phyloP scores from a whole-genome alignment of 2,888 invertebrate genomes.

The Latheticus oryzae region DNA sequence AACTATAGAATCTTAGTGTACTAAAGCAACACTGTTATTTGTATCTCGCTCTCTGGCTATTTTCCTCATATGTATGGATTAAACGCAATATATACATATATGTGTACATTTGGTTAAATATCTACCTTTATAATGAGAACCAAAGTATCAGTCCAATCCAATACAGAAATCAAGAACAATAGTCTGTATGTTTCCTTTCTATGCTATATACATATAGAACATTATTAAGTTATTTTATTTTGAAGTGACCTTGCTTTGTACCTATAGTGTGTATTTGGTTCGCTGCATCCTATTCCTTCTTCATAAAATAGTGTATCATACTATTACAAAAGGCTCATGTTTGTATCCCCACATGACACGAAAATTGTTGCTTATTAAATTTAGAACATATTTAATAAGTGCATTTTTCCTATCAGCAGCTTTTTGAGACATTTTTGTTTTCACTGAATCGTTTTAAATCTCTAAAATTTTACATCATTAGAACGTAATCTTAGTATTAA shows the following conservation, averaged over 20 bases:
- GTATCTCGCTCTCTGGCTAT: slow-evolving; percentile 43
- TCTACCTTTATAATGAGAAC: slow-evolving; percentile 50
- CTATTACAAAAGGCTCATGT: slow-evolving; percentile 58
- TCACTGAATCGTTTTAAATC: slow-evolving; percentile 16
- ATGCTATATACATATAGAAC: slow-evolving; percentile 63
- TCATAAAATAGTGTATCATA: slow-evolving; percentile 55
- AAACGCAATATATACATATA: slow-evolving; percentile 43
- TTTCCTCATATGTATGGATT: slow-evolving; percentile 39
- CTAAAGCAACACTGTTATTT: slow-evolving; percentile 40
- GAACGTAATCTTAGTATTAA: slow-evolving; percentile 32
- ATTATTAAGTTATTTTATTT: slow-evolving; percentile 70
- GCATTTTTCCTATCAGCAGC: slow-evolving; percentile 48
- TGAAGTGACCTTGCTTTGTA: slow-evolving; percentile 74
- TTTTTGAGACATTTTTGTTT: slow-evolving; percentile 51
- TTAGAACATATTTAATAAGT: slow-evolving; percentile 48
- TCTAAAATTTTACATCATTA: slow-evolving; percentile 25
- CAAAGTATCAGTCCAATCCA: slow-evolving; percentile 54
- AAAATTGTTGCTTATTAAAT: slow-evolving; percentile 51
- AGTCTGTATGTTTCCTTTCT: slow-evolving; percentile 61
- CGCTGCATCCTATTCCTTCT: slow-evolving; percentile 50
- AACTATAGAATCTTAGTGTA: slow-evolving; percentile 36
- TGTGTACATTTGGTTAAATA: slow-evolving; percentile 41
- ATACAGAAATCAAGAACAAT: slow-evolving; percentile 57
- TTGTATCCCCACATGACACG: slow-evolving; percentile 48
- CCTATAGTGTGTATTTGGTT: slow-evolving; percentile 66